Base-by-base conservation (phyloP, 2,797 vertebrate genomes). In the Mormyrus hasselquistii region DNA sequence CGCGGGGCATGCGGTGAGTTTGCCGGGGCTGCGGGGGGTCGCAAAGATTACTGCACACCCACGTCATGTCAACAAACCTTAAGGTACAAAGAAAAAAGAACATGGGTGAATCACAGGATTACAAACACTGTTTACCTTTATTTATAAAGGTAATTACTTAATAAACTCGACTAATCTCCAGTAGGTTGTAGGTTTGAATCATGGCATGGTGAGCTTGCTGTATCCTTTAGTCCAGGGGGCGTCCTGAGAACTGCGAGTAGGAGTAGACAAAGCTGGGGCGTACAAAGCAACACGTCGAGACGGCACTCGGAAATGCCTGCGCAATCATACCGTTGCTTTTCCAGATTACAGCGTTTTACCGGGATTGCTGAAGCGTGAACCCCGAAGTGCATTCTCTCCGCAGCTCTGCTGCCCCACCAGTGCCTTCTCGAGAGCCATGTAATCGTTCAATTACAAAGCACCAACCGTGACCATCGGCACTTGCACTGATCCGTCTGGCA, bases 1-100 rank as follows among this genome's bases (percentile, higher is more conserved):
- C 0, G 91, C 91, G 7, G 87, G 95, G 69, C 97, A 96, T 91
- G 94, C 97, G 0, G 96, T 96, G 93, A 95, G 98, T 98, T 93
- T 94, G 93, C 94, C 88, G 95, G 92, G 92, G 94, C 22, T 92
- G 94, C 0, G 95, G 95, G 0, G 95, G 94, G 82, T 29, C 41
- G 7, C 6, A 12, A 69, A 4, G 4, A 69, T 69, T 34, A 34
- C 29, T 29, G 65, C 14, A 69, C 65, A 14, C 29, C 65, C 29
- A 5, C 4, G 29, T 69, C 25, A 14, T 12, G 62, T 69, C 25
- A 69, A 29, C 25, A 69, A 4, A 69, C 62, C 16, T 9, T 82
- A 47, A 8, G 5, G 34, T 82, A 19, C 12, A 79, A 5, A 84
- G 1, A 4, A 52, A 22, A 10, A 22, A 22, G 19, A 49, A 52